Evolutionary conservation across 2,888 invertebrate species (phyloP).

Genomic region (Hanleya hanleyi): DNA sequence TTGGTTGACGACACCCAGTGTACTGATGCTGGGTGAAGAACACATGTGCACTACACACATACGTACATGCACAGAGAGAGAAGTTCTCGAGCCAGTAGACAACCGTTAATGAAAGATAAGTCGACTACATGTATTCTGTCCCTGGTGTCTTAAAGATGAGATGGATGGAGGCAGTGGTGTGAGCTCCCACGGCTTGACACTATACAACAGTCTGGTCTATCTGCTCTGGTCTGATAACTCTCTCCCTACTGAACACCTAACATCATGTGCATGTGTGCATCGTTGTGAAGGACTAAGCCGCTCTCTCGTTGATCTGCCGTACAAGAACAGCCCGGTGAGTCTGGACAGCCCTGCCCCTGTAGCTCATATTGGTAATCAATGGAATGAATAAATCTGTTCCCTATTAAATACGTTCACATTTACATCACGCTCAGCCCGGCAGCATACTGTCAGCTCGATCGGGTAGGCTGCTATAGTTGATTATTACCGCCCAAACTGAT

Average conservation of each 20-base stretch:
- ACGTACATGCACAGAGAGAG: neutral
- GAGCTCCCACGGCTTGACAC: no score
- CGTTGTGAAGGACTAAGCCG: no score
- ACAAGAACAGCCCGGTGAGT: no score
- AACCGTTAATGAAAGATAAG: neutral
- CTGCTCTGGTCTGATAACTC: neutral
- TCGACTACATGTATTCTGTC: no score
- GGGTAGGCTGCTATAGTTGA: neutral
- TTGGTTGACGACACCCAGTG: no score
- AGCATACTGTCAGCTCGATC: neutral
- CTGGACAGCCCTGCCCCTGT: no score
- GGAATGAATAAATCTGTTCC: slow-evolving; percentile 10
- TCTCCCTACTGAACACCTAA: neutral
- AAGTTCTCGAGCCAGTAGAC: neutral
- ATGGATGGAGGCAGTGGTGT: no score
- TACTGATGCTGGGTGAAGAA: no score
- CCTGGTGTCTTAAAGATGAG: no score
- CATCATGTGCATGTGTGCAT: neutral
- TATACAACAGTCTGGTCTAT: no score
- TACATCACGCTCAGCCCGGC: neutral
- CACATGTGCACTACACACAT: neutral
- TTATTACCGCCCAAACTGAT: slow-evolving; percentile 3
- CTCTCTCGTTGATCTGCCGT: no score
- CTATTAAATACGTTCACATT: slow-evolving; percentile 1
- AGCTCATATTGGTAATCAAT: slow-evolving; percentile 10